Evolutionary conservation across 2,888 invertebrate genomes (phyloP).

Genomic region (Drosophila kanekoi): DNA sequence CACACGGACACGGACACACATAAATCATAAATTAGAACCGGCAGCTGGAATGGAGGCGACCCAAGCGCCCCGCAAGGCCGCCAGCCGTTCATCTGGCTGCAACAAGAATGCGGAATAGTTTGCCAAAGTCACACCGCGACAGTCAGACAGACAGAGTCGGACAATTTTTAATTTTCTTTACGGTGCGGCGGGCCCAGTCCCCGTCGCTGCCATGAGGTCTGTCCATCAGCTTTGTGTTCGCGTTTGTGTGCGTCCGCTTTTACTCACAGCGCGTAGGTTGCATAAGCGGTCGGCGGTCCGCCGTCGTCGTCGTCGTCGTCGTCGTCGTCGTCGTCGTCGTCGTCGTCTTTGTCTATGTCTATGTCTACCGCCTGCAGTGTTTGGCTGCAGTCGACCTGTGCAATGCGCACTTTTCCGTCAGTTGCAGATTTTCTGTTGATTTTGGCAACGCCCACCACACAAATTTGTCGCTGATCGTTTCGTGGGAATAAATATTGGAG

Average conservation of each 20-base stretch:
- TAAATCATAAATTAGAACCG: conserved; percentile 76
- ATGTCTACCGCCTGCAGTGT: conserved; percentile 33
- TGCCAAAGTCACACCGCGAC: conserved; percentile 46
- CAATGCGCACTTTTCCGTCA: conserved; percentile 32
- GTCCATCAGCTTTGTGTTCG: conserved; percentile 20
- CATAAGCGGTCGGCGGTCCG: conserved; percentile 62
- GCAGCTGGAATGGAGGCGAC: conserved; percentile 61
- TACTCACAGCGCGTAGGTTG: conserved; percentile 58
- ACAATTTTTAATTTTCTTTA: conserved; percentile 58
- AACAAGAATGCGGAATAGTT: conserved; percentile 75
- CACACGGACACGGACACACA: conserved; percentile 31
- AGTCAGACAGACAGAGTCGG: conserved; percentile 14
- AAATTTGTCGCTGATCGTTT: conserved; percentile 48
- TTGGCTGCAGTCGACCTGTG: conserved; percentile 15
- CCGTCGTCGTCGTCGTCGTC: conserved; percentile 8
- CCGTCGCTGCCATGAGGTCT: conserved; percentile 25
- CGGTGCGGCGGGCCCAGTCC: conserved; percentile 20
- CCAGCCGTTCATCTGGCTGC: conserved; percentile 24
- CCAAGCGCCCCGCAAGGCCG: conserved; percentile 50
- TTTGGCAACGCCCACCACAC: conserved; percentile 44
- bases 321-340: conserved; percentile 2
- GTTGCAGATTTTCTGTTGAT: conserved; percentile 37
- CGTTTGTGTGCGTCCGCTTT: not conserved
- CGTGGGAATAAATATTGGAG: conserved; percentile 23
- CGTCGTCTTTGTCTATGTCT: conserved; percentile 4